Conservation (phyloP, 2,797 vertebrate genomes). For the Gymnothorax javanicus region DNA sequence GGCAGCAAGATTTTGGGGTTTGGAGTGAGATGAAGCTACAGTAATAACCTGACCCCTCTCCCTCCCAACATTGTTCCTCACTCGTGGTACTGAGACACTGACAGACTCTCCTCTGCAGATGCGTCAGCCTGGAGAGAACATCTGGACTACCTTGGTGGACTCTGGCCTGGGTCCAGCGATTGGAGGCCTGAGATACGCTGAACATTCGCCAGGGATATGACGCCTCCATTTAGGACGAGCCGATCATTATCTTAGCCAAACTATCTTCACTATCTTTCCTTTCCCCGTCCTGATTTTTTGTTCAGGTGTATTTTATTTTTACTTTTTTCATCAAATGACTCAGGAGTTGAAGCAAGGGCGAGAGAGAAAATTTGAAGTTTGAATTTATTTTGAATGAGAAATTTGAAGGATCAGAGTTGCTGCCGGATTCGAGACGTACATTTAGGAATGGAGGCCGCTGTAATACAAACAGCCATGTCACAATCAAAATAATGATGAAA, state of each 20-base stretch:
- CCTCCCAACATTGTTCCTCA: slow-evolving; percentile 31
- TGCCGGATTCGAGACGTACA: background rate
- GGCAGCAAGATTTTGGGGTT: slow-evolving; percentile 28
- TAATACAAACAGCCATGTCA: background rate
- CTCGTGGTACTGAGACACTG: slow-evolving; percentile 25
- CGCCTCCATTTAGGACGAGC: background rate
- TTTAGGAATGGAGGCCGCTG: background rate
- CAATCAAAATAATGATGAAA: background rate
- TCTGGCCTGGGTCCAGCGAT: background rate
- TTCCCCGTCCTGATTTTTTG: background rate
- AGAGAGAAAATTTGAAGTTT: background rate
- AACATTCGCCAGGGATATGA: background rate
- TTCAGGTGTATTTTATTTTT: background rate
- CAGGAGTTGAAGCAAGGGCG: background rate
- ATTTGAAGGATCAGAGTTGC: background rate
- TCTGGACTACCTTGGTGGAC: slow-evolving; percentile 46
- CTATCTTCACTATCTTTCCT: background rate
- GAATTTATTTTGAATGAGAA: background rate
- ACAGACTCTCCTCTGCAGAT: slow-evolving; percentile 54
- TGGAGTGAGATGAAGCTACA: slow-evolving; percentile 37
- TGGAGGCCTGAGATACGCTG: background rate
- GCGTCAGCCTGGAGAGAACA: slow-evolving; percentile 49
- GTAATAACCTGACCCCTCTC: slow-evolving; percentile 52
- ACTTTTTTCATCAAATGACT: background rate
- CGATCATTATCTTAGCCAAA: background rate